Base-by-base conservation (phyloP, 2,797 vertebrate genomes). In the Poeciliopsis turneri region DNA sequence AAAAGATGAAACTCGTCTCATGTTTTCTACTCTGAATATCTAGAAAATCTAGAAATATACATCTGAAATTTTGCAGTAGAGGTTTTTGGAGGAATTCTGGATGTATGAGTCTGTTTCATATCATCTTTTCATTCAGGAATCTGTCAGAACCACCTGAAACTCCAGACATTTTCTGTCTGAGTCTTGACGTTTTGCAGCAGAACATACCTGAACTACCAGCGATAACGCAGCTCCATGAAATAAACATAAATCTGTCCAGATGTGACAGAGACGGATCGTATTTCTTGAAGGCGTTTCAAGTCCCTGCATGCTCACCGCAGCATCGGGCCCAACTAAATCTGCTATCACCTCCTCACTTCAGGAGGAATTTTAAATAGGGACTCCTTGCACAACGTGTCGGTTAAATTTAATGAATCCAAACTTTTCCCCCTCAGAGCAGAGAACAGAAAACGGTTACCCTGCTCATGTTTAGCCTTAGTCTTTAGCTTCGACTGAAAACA, bases 231-330 rank as follows among this genome's bases (percentile, higher is more conserved):
- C 36, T 20, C 20, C 45, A 39, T 53, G 69, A 41, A 49, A 45
- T 49, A 47, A 53, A 57, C 39, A 16, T 64, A 68, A 74, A 59
- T 64, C 75, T 70, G 77, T n/a, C 36, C 59, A 77, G 53, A n/a
- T 12, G 13, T 53, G 71, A 61, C 82, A 71, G 61, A 18, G 74
- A 69, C n/a, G 16, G 61, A 74, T 76, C 43, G 43, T n/a, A 2
- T 70, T 73, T 4, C 6, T 36, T 61, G 41, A 61, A 53, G 36
- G 70, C 51, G 66, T 45, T 70, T 74, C 82, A 71, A 57, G 82
- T 77, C 78, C 74, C 51, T 30, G 53, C 82, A 55, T 45, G 82
- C 74, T 77, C 74, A 51, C 36, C 46, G 11, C 33, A 55, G 47
- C 76, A 1, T 76, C 45, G 2, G 11, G 70, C 43, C 49, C 61